Base-by-base conservation (phyloP, 2,888 invertebrate genomes). In the Conistra vaccinii region DNA sequence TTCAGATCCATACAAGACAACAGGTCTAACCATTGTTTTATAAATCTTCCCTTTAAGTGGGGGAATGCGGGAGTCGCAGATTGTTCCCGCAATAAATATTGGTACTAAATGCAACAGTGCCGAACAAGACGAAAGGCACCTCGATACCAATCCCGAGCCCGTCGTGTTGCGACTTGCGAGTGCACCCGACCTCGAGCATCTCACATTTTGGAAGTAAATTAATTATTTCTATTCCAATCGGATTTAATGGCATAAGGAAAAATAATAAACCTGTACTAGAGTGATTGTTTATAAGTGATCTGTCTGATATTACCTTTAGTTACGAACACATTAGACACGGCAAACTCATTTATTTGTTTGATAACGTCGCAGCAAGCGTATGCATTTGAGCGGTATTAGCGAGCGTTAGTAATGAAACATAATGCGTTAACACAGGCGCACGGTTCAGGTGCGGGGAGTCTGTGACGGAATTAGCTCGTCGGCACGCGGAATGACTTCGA, bases 401-500 rank as follows among this genome's bases (percentile, higher is more conserved):
- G 39, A 35, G 55, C 61, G 35, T 35, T 26, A 51, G 57, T 79
- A 83, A 67, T 73, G 66, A 57, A 58, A 53, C 39, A 70, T 29
- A 51, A 20, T 53, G 71, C 39, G 51, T 7, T 26, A n/a, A 69
- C 42, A 62, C 26, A n/a, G 48, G 48, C 75, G 14, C n/a, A 29
- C 42, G n/a, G 17, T 20, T 57, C n/a, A 55, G 53, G 39, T 73
- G 60, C 10, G 51, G 14, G 32, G 32, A 12, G 62, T 23, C 32
- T n/a, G 51, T 20, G 53, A 32, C 82, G 32, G 60, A 81, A 81
- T 66, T 76, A 78, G 48, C 48, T 57, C 48, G 35, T 39, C 55
- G 61, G 83, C 61, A 78, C 57, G 66, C 76, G 78, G 82, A 78
- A 76, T 70, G 20, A 45, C n/a, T 26, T 45, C 32, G 45, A 57